Evolutionary conservation across 2,888 invertebrate species (phyloP), one percentile per base, ranked within the genome.

Genomic region (Xanthia icteritia): DNA sequence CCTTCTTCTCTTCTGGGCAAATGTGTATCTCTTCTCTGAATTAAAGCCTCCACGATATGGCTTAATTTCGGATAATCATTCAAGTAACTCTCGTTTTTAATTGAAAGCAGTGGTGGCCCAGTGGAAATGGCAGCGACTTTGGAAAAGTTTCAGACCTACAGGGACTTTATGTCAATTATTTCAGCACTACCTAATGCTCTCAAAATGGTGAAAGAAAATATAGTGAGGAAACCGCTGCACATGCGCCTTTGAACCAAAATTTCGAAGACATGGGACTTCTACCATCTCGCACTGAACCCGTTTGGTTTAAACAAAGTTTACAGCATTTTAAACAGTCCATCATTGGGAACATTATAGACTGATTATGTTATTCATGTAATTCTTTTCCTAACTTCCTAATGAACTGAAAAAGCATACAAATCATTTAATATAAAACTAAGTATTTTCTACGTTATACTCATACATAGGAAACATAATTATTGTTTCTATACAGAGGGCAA

Each of bases 401-500:
- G 58, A 48, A 58, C 20, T 58, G 56, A 58, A 31, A 23, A 58
- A 27, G 15, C 48, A 45, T 0, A 13, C 20, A 66, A 4, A n/a
- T 39, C 6, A 31, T 31, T 31, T 31, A 60, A n/a, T 51, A 39
- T 0, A 60, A 63, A 31, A 56, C 27, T 36, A 3, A 48, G 66
- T 66, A 58, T 51, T 79, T 36, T 23, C 58, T 39, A 65, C 64
- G 31, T 4, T 54, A 27, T 27, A 36, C 4, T 64, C 20, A 8
- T 31, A 45, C 15, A 48, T 54, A 39, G 31, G 17, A 60, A 58
- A 60, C 65, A 36, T 72, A 76, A 77, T 77, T 68, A 79, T 71
- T 73, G 39, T 68, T 82, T 75, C 58, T 27, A 39, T 73, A 23
- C 0, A 45, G 36, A 56, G 48, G 36, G 63, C 54, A 77, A 82